Percentiles rank a stretch among this genome's conserved stretches.
Evolutionary conservation across 2,888 invertebrate genomes (phyloP).

Genomic region (Lissonota sp.): DNA sequence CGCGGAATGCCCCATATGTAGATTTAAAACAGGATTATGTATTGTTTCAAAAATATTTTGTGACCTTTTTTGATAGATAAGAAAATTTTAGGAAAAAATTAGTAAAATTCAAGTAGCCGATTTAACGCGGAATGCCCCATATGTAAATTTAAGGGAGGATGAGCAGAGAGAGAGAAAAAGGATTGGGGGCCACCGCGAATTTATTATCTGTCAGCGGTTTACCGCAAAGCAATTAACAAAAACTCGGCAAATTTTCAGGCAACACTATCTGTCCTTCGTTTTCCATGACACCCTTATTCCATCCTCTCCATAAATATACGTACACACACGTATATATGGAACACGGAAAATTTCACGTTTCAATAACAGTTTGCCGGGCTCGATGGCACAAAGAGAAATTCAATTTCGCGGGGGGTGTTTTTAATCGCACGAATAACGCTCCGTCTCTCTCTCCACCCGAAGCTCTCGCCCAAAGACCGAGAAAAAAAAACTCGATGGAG

Average conservation of each 20-base stretch:
- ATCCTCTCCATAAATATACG: constrained; percentile 1
- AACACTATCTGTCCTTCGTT: constrained; percentile 8
- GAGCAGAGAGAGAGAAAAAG: neutral
- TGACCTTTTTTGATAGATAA: too few species aligned
- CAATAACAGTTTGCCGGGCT: constrained; percentile 28
- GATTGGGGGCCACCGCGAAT: constrained; percentile 22
- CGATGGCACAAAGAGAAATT: constrained; percentile 32
- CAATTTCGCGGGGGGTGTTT: constrained; percentile 18
- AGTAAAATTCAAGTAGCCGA: too few species aligned
- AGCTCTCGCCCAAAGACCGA: neutral
- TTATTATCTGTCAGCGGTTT: constrained; percentile 50
- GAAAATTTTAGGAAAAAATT: too few species aligned
- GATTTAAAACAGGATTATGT: too few species aligned
- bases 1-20: too few species aligned
- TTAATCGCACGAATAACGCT: constrained; percentile 28
- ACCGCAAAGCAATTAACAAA: constrained; percentile 57
- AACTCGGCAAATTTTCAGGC: constrained; percentile 12
- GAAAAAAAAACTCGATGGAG: neutral
- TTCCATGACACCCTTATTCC: neutral
- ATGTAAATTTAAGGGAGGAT: neutral
- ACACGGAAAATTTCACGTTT: constrained; percentile 22
- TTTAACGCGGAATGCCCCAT: too few species aligned
- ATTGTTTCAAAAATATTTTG: too few species aligned
- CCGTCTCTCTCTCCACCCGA: neutral
- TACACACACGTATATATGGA: neutral